These are phyloP conservation scores for Pseudobourletiella spinata DNA, from an alignment of 1,140 invertebrate genomes.

Conservation along the genomic window DNA sequence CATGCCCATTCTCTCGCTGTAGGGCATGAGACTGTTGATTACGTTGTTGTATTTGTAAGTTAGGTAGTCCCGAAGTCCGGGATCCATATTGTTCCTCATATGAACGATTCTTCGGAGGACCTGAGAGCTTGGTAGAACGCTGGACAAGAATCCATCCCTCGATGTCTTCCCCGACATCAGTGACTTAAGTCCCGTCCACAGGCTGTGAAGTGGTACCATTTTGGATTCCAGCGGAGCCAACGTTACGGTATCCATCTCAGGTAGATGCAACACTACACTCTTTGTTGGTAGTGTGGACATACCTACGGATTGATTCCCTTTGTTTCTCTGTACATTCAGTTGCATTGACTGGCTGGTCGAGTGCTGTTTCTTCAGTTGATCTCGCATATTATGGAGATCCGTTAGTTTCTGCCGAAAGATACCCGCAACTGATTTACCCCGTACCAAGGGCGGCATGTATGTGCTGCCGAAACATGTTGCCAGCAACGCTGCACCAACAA, in stretches of 20 bases:
- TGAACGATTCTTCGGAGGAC: constrained; percentile 12
- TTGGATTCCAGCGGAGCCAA: not conserved
- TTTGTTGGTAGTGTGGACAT: not conserved
- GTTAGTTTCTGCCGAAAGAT: not conserved
- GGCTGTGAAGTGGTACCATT: not conserved
- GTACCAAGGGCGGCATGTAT: no score
- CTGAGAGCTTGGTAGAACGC: constrained; percentile 10
- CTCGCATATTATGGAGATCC: constrained; percentile 2
- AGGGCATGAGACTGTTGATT: constrained; percentile 18
- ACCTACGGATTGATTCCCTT: no score
- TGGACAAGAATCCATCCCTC: constrained; percentile 3
- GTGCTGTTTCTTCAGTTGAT: not conserved
- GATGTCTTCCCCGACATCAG: not conserved
- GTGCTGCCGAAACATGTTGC: no score
- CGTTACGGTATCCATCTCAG: no score
- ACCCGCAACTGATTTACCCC: not conserved
- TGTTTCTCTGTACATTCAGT: not conserved
- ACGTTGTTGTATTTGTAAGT: constrained; percentile 28
- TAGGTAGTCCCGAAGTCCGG: constrained; percentile 12
- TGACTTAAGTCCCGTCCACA: not conserved
- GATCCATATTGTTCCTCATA: constrained; percentile 23
- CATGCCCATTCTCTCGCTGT: constrained; percentile 23
- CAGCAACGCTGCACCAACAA: no score
- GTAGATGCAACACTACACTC: not conserved
- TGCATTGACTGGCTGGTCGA: not conserved